These are phyloP conservation scores for Erinaceus europaeus DNA, from an alignment of 2,113 vertebrate genomes.

Conservation along the genomic window DNA sequence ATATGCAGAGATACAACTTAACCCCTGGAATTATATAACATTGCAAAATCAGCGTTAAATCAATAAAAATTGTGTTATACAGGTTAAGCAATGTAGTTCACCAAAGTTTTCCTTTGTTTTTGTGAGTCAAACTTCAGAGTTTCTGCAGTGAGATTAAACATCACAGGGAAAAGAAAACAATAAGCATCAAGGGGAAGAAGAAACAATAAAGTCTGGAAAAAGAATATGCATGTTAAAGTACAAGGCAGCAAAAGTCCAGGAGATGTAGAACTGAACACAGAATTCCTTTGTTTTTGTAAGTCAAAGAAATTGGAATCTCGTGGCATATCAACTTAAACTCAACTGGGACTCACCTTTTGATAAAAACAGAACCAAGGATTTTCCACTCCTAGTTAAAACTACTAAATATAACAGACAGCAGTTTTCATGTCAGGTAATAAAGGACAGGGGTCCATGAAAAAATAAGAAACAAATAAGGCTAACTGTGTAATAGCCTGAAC, in stretches of 20 bases:
- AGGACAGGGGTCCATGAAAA: neutral
- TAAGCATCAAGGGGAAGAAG: too few species aligned
- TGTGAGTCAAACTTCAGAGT: too few species aligned
- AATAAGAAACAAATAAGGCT: neutral
- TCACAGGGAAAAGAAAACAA: neutral
- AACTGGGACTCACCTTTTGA: neutral
- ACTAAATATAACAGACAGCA: neutral
- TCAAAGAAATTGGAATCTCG: neutral
- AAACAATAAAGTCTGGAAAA: neutral
- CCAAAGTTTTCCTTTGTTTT: too few species aligned
- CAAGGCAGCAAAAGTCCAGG: neutral
- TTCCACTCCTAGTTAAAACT: too few species aligned
- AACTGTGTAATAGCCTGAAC: neutral
- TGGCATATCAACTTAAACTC: neutral
- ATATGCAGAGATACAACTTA: too few species aligned
- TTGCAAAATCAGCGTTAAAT: too few species aligned
- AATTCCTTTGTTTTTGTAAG: neutral
- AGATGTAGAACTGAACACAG: neutral
- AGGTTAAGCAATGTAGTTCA: neutral
- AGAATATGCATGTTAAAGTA: neutral
- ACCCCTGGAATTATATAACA: too few species aligned
- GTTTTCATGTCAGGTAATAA: neutral
- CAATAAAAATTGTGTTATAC: too few species aligned
- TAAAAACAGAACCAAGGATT: too few species aligned
- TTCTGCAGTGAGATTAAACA: constrained; percentile 18